Evolutionary conservation across 2,888 invertebrate genomes (phyloP).

Genomic region (Vesta saturnalis): DNA sequence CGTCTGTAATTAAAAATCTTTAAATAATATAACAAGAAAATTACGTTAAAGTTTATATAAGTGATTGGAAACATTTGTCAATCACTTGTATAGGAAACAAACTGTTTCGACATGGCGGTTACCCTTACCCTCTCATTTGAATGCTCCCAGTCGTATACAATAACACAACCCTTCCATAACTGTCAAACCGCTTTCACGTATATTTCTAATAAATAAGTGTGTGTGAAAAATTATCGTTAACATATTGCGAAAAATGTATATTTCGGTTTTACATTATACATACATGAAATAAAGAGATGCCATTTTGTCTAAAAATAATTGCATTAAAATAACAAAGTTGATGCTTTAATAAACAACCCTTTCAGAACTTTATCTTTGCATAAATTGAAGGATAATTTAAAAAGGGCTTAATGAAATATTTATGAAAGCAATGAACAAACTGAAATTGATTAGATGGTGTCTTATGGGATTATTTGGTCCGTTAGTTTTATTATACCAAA

Average conservation of each 20-base stretch:
- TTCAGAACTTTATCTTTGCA: conserved; percentile 20
- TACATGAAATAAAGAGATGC: neutral
- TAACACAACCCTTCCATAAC: conserved; percentile 41
- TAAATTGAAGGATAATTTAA: conserved; percentile 24
- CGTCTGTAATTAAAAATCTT: conserved; percentile 20
- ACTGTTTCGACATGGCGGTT: conserved; percentile 37
- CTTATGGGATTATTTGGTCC: conserved; percentile 14
- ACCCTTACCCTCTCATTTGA: conserved; percentile 39
- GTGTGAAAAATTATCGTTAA: conserved; percentile 36
- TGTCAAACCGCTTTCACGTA: conserved; percentile 38
- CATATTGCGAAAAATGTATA: conserved; percentile 14
- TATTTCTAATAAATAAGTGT: conserved; percentile 35
- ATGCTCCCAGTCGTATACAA: conserved; percentile 36
- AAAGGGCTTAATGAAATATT: conserved; percentile 19
- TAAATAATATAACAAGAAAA: conserved; percentile 34
- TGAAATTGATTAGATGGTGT: conserved; percentile 29
- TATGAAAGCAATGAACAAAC: conserved; percentile 21
- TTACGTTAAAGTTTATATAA: conserved; percentile 31
- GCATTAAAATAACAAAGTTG: conserved; percentile 15
- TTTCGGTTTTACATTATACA: neutral
- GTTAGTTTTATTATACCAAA: conserved; percentile 13
- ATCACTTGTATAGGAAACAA: conserved; percentile 35
- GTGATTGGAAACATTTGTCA: conserved; percentile 41
- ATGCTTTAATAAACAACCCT: conserved; percentile 15
- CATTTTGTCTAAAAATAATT: conserved; percentile 20